Conservation (phyloP, 1,140 invertebrate species). For the Philaenus spumarius region DNA sequence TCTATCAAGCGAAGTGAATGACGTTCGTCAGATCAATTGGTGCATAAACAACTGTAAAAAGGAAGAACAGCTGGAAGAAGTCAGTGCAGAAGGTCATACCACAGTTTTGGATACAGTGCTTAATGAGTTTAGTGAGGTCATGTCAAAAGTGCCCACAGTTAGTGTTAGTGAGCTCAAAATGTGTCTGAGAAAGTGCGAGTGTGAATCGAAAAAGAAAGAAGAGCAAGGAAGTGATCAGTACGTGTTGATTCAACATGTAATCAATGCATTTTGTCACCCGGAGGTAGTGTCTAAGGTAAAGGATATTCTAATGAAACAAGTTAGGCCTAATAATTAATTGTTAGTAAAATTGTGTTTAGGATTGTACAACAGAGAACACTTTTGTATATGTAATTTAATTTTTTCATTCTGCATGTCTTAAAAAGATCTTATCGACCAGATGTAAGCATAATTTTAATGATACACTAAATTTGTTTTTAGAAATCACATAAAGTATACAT, state of each 20-base stretch:
- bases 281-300: conserved; percentile 18
- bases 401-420: too few species aligned
- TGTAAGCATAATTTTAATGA: too few species aligned
- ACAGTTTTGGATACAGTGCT: not conserved
- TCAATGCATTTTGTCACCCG: conserved; percentile 23
- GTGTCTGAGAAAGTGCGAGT: not conserved
- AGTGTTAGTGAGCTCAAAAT: not conserved
- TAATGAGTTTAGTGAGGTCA: not conserved
- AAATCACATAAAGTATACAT: too few species aligned
- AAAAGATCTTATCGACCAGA: too few species aligned
- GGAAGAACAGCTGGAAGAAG: not conserved
- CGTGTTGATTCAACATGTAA: conserved; percentile 1
- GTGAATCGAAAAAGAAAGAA: not conserved
- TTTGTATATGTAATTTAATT: too few species aligned
- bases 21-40: conserved; percentile 9
- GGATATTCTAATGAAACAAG: conserved; percentile 3
- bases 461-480: too few species aligned
- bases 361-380: too few species aligned
- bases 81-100: not conserved
- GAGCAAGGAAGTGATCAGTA: not conserved
- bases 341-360: too few species aligned
- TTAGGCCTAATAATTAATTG: too few species aligned
- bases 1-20: not conserved
- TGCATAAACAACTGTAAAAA: not conserved
- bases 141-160: not conserved